Percentiles rank a stretch among this genome's conserved stretches.
Conservation (phyloP, 2,888 invertebrate genomes). For the Branchinecta sandiegonensis region DNA sequence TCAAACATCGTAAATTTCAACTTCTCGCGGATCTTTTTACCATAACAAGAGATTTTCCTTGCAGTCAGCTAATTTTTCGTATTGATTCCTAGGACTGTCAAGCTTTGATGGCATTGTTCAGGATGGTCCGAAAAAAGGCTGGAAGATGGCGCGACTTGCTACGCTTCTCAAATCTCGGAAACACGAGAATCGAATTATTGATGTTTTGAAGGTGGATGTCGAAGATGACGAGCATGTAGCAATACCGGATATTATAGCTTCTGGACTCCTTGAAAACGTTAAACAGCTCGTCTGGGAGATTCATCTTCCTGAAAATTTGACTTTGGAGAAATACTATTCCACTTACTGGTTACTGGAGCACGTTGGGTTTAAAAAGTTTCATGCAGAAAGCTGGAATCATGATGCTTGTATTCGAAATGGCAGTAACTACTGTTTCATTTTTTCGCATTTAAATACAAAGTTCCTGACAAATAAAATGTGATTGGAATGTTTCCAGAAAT, state of each 20-base stretch:
- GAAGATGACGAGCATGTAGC: not conserved
- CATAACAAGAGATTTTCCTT: no score
- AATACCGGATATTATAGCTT: not conserved
- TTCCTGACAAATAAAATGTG: not conserved
- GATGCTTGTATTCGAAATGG: not conserved
- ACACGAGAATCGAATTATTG: not conserved
- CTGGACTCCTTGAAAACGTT: slow-evolving; percentile 6
- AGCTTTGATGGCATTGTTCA: not conserved
- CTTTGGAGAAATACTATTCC: slow-evolving; percentile 1
- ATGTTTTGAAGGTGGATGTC: not conserved
- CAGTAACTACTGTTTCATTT: not conserved
- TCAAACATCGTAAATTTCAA: no score
- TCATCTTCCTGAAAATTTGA: not conserved
- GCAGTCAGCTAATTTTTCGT: not conserved
- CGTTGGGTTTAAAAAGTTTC: not conserved
- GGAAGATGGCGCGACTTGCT: not conserved
- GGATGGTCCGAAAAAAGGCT: not conserved
- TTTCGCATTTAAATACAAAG: not conserved
- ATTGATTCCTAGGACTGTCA: not conserved
- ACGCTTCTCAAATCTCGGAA: not conserved
- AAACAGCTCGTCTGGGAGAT: slow-evolving; percentile 1
- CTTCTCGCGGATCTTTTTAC: no score
- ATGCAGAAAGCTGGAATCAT: slow-evolving; percentile 9
- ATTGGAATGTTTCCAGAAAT: no score
- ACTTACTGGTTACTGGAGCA: not conserved